Conservation (phyloP, 2,797 vertebrate species). For the Hemibagrus guttatus region DNA sequence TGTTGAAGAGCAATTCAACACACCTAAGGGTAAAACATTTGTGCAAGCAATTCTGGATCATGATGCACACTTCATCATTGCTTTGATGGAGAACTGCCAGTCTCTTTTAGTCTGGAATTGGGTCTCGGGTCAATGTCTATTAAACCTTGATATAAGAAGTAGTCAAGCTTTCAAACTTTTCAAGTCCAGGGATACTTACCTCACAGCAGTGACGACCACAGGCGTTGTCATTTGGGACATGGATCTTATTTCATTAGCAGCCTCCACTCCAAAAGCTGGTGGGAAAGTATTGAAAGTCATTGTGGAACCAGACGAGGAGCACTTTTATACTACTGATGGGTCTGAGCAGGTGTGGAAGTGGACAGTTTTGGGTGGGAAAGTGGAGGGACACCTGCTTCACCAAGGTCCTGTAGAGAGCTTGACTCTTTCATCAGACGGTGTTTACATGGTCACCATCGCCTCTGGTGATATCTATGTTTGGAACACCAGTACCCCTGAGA, state of each 20-base stretch:
- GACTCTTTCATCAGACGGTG: conserved; percentile 64
- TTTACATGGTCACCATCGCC: conserved; percentile 70
- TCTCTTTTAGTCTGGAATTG: conserved; percentile 75
- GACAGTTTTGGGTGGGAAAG: conserved; percentile 61
- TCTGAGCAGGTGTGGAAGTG: conserved; percentile 75
- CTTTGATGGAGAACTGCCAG: conserved; percentile 65
- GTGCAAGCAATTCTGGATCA: conserved; percentile 68
- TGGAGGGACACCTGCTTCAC: conserved; percentile 68
- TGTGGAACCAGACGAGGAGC: conserved; percentile 57
- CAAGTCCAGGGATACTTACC: conserved; percentile 58
- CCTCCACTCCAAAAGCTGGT: conserved; percentile 66
- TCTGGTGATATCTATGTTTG: conserved; percentile 77
- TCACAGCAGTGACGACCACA: conserved; percentile 63
- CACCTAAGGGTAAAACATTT: conserved; percentile 67
- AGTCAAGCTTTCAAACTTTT: conserved; percentile 59
- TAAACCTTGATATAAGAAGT: conserved; percentile 65
- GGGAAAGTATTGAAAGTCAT: conserved; percentile 63
- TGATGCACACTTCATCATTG: conserved; percentile 70
- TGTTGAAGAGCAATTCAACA: conserved; percentile 67
- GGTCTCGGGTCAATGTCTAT: conserved; percentile 74
- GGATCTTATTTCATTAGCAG: conserved; percentile 65
- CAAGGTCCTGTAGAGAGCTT: conserved; percentile 67
- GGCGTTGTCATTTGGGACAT: conserved; percentile 75
- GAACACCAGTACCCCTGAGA: conserved; percentile 70
- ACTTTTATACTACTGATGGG: conserved; percentile 74